Evolutionary conservation across 2,888 invertebrate species (phyloP).

Genomic region (Celastrina argiolus): DNA sequence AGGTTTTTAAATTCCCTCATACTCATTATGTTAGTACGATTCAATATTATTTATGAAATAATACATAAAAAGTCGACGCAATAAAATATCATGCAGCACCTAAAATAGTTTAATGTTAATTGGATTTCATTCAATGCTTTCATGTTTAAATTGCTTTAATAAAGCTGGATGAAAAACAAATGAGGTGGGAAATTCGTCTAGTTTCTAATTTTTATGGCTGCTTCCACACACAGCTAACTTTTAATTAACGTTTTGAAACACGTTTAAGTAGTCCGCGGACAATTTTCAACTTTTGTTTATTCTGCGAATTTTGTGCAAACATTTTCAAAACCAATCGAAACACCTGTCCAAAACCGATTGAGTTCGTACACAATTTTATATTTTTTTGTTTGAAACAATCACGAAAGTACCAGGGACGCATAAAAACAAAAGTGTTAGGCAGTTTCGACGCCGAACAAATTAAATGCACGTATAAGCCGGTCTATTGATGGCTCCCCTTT

Average conservation of each 20-base stretch:
- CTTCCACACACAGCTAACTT: not conserved
- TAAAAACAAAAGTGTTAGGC: constrained; percentile 30
- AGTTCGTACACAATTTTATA: constrained; percentile 11
- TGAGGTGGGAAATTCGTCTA: not conserved
- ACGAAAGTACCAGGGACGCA: constrained; percentile 29
- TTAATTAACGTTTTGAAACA: not conserved
- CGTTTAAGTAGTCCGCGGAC: not conserved
- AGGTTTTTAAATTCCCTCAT: not conserved
- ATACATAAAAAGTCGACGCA: not conserved
- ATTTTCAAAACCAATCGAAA: constrained; percentile 20
- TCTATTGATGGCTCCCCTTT: constrained; percentile 47
- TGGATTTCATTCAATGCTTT: constrained; percentile 10
- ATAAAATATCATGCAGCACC: not conserved
- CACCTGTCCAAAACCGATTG: constrained; percentile 14
- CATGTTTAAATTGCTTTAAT: constrained; percentile 5
- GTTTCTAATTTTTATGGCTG: not conserved
- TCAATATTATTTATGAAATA: too few species aligned
- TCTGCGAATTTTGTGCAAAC: not conserved
- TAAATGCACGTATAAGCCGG: constrained; percentile 47
- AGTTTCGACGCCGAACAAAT: constrained; percentile 41
- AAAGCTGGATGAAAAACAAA: not conserved
- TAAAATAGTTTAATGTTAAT: constrained; percentile 11
- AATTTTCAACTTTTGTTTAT: constrained; percentile 3
- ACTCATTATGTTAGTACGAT: not conserved
- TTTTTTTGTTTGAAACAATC: constrained; percentile 28